phyloP scores from a whole-genome alignment of 2,113 vertebrate species.

The Zapus hudsonius region DNA sequence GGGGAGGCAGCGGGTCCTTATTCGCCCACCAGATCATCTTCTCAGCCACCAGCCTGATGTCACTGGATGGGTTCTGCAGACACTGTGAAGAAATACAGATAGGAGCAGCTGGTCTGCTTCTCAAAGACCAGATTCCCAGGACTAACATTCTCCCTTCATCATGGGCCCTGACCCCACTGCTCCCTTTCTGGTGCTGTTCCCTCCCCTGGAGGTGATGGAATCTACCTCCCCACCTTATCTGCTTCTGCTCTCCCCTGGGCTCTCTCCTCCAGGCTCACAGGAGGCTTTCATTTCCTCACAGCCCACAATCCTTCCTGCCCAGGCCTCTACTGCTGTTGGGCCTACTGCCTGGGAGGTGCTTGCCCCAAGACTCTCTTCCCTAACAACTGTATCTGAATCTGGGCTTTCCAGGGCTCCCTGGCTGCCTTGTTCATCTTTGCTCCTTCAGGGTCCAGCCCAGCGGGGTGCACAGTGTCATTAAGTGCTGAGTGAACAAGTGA shows the following conservation, averaged over 20 bases:
- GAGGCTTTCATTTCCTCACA: background rate
- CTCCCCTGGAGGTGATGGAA: background rate
- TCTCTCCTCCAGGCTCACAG: background rate
- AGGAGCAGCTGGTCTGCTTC: background rate
- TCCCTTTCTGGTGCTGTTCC: accelerated
- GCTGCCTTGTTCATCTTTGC: background rate
- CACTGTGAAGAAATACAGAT: constrained; percentile 84
- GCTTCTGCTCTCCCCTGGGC: background rate
- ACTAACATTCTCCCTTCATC: background rate
- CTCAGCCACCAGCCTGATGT: constrained; percentile 95
- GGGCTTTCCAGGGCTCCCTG: background rate
- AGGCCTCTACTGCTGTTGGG: background rate
- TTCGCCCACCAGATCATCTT: constrained; percentile 98
- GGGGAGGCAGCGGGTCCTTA: constrained; percentile 88
- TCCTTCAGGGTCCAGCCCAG: background rate
- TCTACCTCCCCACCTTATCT: background rate
- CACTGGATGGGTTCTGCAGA: constrained; percentile 98
- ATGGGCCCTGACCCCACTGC: background rate
- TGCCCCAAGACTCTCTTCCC: background rate
- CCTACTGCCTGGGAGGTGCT: background rate
- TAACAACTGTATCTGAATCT: background rate
- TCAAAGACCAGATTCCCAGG: background rate
- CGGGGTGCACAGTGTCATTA: background rate
- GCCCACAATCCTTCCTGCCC: background rate
- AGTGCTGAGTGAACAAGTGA: background rate